phyloP scores from a whole-genome alignment of 2,113 vertebrate species.

The Periophthalmus modestus region DNA sequence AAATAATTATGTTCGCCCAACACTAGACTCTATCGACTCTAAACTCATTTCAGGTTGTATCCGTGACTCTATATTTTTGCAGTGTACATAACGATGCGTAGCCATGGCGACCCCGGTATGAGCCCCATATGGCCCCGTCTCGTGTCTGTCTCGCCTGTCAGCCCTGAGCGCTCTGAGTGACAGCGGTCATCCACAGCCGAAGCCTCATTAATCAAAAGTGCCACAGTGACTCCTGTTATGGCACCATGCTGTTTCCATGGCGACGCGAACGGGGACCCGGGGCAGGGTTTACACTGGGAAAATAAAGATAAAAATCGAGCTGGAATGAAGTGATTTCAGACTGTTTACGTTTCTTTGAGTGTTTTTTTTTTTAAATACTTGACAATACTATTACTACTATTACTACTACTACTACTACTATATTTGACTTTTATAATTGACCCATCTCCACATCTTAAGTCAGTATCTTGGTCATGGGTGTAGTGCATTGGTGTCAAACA shows the following conservation, averaged over 20 bases:
- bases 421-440: no score
- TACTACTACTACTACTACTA: no score
- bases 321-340: not conserved
- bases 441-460: no score
- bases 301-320: not conserved
- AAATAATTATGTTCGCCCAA: no score
- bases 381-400: no score
- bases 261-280: constrained; percentile 26
- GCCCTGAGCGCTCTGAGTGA: constrained; percentile 52
- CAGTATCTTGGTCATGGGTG: no score
- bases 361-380: not conserved
- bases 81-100: not conserved
- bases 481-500: no score
- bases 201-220: constrained; percentile 70
- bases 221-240: constrained; percentile 46
- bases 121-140: constrained; percentile 40
- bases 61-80: no score
- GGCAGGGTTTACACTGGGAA: constrained; percentile 16
- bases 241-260: constrained; percentile 56
- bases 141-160: constrained; percentile 48
- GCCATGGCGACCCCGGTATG: constrained; percentile 1
- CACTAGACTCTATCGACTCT: no score
- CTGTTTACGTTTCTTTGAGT: no score
- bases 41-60: no score
- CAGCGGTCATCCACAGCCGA: constrained; percentile 67